Base-by-base conservation (phyloP, 1,140 invertebrate genomes). In the Pectinophora gossypiella region DNA sequence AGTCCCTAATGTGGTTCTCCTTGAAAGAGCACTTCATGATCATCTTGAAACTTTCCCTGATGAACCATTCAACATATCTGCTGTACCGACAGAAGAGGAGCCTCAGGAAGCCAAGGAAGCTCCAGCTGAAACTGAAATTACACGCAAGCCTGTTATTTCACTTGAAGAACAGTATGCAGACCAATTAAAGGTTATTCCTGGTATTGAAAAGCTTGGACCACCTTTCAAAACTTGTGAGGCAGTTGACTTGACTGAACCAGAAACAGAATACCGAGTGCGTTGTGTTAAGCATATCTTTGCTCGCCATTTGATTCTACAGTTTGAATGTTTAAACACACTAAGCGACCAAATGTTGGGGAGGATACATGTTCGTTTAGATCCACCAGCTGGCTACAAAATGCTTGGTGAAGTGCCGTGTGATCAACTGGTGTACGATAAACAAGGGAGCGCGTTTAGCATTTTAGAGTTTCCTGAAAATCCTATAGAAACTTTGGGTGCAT, bases 181-280 rank as follows among this genome's bases (percentile, higher is more conserved):
- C 56, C 95, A 96, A 86, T 81, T 99, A 21, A 88, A 91, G 5
- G 84, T 89, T 38, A 89, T 97, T 53, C 94, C 95, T 3, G 90
- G 91, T 54, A 90, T 94, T 48, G 92, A 93, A 49, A 85, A 89
- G 76, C 66, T 90, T 64, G 93, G 96, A 6, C 91, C 94, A 9
- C 84, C 99, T 1, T 98, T 99, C 82, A 96, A 96, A 80, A 97
- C 96, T 19, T 97, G 96, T 1, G 87, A 92, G n/a, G 91, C 96
- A 7, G 90, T 97, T 18, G 95, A 98, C 76, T 90, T 99, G 6
- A 99, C 98, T 0, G 98, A 99, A 89, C 94, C 95, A 0, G 98
- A 99, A 89, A 99, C 97, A 0, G 98, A 99, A 88, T 99, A 99
- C 87, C 95, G 96, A 42, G 97, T 99, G 2, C 92, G 94, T 60